Conservation (phyloP, 2,797 vertebrate species). For the Vultur gryphus region DNA sequence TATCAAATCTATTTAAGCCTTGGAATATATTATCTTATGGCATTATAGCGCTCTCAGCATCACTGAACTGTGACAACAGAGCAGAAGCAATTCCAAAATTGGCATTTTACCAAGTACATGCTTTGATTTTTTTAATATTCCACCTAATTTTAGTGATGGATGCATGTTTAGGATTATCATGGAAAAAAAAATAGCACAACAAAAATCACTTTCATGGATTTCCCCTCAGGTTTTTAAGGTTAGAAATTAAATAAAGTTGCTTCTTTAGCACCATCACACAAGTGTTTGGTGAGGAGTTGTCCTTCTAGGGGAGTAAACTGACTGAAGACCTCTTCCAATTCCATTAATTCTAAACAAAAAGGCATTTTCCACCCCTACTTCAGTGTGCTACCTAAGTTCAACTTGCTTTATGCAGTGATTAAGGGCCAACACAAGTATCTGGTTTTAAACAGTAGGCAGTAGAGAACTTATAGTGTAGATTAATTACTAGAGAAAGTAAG, state of each 20-base stretch:
- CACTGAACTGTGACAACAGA: neutral
- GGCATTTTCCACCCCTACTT: neutral
- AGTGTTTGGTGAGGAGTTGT: rapidly evolving
- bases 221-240: neutral
- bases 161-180: neutral
- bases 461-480: neutral
- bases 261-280: neutral
- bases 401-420: neutral
- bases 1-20: neutral
- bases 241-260: neutral
- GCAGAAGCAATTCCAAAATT: neutral
- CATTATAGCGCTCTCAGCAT: neutral
- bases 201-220: neutral
- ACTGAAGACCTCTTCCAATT: neutral
- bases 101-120: neutral
- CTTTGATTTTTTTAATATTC: neutral
- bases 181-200: neutral
- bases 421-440: neutral
- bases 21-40: neutral
- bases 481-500: neutral
- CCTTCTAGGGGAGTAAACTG: neutral
- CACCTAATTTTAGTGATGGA: neutral
- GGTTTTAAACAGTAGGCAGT: neutral
- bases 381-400: neutral
- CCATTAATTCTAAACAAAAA: neutral